These are phyloP conservation scores for Menidia beryllina DNA, from an alignment of 2,113 vertebrate species.

Conservation along the genomic window DNA sequence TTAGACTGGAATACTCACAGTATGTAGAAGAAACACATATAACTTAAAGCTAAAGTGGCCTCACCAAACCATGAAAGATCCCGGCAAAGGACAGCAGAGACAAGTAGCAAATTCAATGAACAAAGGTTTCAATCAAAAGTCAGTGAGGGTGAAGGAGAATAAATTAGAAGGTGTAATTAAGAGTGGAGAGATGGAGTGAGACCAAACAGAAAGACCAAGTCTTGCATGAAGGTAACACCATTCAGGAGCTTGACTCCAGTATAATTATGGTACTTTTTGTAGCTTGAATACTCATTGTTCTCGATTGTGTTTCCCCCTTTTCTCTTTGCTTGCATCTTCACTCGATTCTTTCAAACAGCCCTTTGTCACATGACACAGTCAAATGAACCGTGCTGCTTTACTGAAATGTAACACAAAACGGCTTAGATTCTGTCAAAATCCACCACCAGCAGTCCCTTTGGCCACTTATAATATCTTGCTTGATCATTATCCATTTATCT, in stretches of 20 bases:
- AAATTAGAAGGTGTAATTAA: slow-evolving; percentile 61
- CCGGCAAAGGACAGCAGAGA: slow-evolving; percentile 8
- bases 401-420: slow-evolving; percentile 11
- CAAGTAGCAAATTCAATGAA: slow-evolving; percentile 35
- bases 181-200: slow-evolving; percentile 15
- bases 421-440: neutral
- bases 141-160: slow-evolving; percentile 49
- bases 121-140: slow-evolving; percentile 42
- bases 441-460: neutral
- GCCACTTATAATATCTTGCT: neutral
- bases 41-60: slow-evolving; percentile 1
- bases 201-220: slow-evolving; percentile 9
- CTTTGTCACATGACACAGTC: slow-evolving; percentile 24
- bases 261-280: slow-evolving; percentile 25
- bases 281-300: slow-evolving; percentile 5
- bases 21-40: slow-evolving; percentile 16
- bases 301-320: slow-evolving; percentile 1
- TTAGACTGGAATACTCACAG: too few relatives aligned
- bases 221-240: slow-evolving; percentile 52
- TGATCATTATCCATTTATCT: neutral
- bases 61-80: slow-evolving; percentile 9
- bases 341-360: slow-evolving; percentile 18
- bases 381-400: slow-evolving; percentile 21
- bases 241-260: slow-evolving; percentile 24
- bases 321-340: slow-evolving; percentile 12